phyloP scores from a whole-genome alignment of 2,113 vertebrate genomes.

The Dasyurus viverrinus region DNA sequence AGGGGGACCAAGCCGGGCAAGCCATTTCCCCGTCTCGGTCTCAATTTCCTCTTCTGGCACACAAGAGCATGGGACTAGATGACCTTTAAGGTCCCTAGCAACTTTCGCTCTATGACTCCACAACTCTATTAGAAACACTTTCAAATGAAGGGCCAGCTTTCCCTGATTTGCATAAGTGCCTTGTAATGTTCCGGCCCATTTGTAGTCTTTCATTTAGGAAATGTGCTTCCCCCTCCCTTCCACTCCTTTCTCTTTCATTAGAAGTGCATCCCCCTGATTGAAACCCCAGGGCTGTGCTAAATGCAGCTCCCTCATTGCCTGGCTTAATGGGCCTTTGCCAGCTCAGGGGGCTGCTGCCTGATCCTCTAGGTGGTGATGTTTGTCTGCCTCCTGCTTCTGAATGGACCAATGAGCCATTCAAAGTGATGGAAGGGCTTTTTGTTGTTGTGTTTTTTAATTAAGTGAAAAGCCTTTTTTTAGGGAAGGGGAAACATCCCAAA shows the following conservation, averaged over 20 bases:
- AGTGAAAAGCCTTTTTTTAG: not conserved
- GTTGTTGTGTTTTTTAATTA: not conserved
- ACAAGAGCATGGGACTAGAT: not conserved
- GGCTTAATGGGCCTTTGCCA: not conserved
- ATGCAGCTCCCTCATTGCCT: not conserved
- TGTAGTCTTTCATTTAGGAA: not conserved
- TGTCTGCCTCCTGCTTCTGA: not conserved
- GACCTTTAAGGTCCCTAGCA: not conserved
- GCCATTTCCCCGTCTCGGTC: not conserved
- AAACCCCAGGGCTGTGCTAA: not conserved
- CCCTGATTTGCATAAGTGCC: not conserved
- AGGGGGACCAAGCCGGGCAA: not conserved
- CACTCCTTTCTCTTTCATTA: not conserved
- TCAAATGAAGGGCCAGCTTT: not conserved
- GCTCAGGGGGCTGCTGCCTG: not conserved
- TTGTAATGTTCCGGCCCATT: not conserved
- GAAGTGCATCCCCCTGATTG: not conserved
- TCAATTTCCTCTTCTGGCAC: not conserved
- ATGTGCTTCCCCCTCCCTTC: not conserved
- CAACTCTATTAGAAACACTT: not conserved
- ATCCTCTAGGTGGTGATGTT: not conserved
- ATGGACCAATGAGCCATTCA: not conserved
- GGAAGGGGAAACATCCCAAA: not conserved
- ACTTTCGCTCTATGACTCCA: not conserved
- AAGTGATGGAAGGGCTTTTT: not conserved